Evolutionary conservation across 2,797 vertebrate genomes (phyloP).

Genomic region (Smutsia gigantea): DNA sequence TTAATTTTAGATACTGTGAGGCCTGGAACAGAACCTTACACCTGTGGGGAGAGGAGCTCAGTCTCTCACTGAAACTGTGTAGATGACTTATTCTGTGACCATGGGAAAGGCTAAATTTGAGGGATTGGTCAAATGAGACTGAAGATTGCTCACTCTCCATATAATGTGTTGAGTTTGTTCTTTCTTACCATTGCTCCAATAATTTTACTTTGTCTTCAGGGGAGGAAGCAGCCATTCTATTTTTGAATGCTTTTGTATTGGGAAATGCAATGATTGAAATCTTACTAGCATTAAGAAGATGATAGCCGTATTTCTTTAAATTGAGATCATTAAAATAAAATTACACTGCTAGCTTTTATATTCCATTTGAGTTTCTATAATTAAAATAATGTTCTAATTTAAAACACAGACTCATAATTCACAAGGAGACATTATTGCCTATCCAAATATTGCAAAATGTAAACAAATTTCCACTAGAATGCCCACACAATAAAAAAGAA

Average conservation of each 20-base stretch:
- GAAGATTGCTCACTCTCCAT: neutral
- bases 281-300: conserved; percentile 21
- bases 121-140: neutral
- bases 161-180: neutral
- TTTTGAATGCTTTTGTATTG: conserved; percentile 5
- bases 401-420: conserved; percentile 43
- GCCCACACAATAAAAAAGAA: conserved; percentile 48
- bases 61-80: neutral
- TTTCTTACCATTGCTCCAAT: neutral
- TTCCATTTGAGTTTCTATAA: conserved; percentile 63
- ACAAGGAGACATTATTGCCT: conserved; percentile 38
- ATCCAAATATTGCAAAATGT: conserved; percentile 55
- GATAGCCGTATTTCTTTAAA: conserved; percentile 47
- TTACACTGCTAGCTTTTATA: conserved; percentile 34
- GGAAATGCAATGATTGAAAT: neutral
- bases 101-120: neutral
- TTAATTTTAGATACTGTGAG: neutral
- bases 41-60: neutral
- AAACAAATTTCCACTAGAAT: conserved; percentile 75
- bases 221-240: neutral
- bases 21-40: neutral
- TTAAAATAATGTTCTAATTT: conserved; percentile 66
- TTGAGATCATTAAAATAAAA: conserved; percentile 68
- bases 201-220: neutral
- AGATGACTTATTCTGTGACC: neutral